Evolutionary conservation across 1,140 invertebrate species (phyloP).

Genomic region (Pentalonia nigronervosa): DNA sequence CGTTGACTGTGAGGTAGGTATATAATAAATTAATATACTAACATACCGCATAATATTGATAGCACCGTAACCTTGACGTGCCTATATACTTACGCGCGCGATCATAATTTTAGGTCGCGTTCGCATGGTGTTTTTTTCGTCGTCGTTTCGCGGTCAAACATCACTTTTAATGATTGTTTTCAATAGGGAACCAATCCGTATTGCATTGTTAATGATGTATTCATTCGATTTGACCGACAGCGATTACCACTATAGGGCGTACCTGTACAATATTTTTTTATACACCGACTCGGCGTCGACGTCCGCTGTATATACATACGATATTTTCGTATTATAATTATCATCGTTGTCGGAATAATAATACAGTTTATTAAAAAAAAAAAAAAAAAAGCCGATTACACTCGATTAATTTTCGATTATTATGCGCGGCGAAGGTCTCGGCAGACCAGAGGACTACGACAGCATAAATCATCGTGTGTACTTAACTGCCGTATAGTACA

Average conservation of each 20-base stretch:
- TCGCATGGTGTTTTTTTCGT: not conserved
- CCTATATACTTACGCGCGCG: not conserved
- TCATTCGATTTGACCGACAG: not conserved
- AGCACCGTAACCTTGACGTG: not conserved
- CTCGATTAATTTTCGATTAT: conserved; percentile 17
- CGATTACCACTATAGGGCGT: not conserved
- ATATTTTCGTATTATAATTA: conserved; percentile 11
- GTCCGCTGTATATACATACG: not conserved
- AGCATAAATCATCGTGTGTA: not conserved
- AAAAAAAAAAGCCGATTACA: not conserved
- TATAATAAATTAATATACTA: not conserved
- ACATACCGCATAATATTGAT: not conserved
- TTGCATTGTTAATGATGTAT: conserved; percentile 13
- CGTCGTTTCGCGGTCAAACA: conserved; percentile 4
- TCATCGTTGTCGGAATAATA: not conserved
- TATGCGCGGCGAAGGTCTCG: not conserved
- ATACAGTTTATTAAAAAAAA: not conserved
- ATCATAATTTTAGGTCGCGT: conserved; percentile 15
- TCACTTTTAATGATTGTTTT: conserved; percentile 6
- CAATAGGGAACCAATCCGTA: conserved; percentile 7
- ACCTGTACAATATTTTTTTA: conserved; percentile 2
- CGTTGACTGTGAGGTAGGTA: not conserved
- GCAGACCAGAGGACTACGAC: not conserved
- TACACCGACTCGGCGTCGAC: not conserved
- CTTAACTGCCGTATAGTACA: not conserved